Conservation (phyloP, 2,888 invertebrate species). For the Drosophila setosimentum region DNA sequence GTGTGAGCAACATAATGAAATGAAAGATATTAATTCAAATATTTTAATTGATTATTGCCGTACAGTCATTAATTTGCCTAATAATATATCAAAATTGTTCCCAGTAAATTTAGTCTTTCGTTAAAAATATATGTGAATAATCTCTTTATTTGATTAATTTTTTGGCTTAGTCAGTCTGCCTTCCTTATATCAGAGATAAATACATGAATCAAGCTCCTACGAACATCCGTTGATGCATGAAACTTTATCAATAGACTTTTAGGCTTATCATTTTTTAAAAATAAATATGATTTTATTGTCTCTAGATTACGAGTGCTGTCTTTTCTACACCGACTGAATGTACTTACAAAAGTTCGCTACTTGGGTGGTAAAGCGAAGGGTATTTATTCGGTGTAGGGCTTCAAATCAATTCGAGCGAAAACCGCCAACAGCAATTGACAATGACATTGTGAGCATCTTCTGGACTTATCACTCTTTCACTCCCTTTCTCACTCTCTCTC, state of each 20-base stretch:
- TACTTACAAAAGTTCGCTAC: not conserved
- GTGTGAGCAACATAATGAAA: not conserved
- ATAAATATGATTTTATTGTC: not conserved
- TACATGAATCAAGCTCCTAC: slow-evolving; percentile 17
- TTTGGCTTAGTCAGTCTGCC: slow-evolving; percentile 9
- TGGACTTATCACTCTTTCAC: slow-evolving; percentile 22
- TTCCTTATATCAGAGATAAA: slow-evolving; percentile 22
- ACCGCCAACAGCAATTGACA: slow-evolving; percentile 62
- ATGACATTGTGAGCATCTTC: slow-evolving; percentile 65
- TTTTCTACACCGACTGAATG: not conserved
- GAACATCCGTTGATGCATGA: slow-evolving; percentile 17
- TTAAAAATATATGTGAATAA: not conserved
- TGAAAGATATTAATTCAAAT: not conserved
- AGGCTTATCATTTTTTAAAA: not conserved
- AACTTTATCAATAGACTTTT: not conserved
- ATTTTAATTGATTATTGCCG: not conserved
- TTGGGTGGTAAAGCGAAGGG: slow-evolving; percentile 8
- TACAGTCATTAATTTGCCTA: not conserved
- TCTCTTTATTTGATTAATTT: not conserved
- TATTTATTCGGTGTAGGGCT: slow-evolving; percentile 50
- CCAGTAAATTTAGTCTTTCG: not conserved
- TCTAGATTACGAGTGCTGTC: not conserved
- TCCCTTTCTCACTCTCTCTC: slow-evolving; percentile 13
- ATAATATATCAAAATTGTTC: not conserved
- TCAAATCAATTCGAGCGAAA: slow-evolving; percentile 23